Evolutionary conservation across 1,140 invertebrate species (phyloP), one percentile per base, ranked within the genome.

Genomic region (Lordiphosa mommai): DNA sequence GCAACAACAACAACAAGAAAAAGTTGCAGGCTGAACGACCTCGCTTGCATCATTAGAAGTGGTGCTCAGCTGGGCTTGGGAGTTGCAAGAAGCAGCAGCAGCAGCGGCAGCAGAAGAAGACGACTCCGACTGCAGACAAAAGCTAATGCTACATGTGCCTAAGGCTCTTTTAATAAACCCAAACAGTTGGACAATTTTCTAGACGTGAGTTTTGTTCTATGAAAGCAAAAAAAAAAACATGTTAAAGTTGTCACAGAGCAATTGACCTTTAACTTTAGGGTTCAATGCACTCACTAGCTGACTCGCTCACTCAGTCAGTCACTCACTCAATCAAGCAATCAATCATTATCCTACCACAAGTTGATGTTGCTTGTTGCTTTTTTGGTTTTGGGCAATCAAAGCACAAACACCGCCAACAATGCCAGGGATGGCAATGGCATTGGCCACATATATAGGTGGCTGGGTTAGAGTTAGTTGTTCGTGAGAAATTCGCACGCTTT

Each of bases 131-230:
- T 76, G 63, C 77, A 82, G 77, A 72, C 77, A 77, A 84, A 82
- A 82, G n/a, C n/a, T n/a, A n/a, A n/a, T n/a, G n/a, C n/a, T n/a
- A n/a, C n/a, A n/a, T n/a, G n/a, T n/a, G n/a, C n/a, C n/a, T n/a
- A n/a, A n/a, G n/a, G n/a, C n/a, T n/a, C n/a, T n/a, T n/a, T n/a
- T 84, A 82, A 82, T 82, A 82, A 82, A 84, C 77, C 77, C 77
- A 82, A 41, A 82, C 77, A 68, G 77, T 65, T 84, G 77, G 77
- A 82, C 77, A 82, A 82, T 82, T 82, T 82, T 67, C 68, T 69
- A 51, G 76, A 82, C 77, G 76, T 82, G 76, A 76, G 73, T 44
- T 70, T 52, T 53, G 37, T 61, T 43, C 48, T 33, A 46, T 58
- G 27, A 34, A 38, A 33, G 40, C 10, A 23, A 17, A 34, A 38